Evolutionary conservation across 2,888 invertebrate genomes (phyloP).

Genomic region (Drosophila koepferae): DNA sequence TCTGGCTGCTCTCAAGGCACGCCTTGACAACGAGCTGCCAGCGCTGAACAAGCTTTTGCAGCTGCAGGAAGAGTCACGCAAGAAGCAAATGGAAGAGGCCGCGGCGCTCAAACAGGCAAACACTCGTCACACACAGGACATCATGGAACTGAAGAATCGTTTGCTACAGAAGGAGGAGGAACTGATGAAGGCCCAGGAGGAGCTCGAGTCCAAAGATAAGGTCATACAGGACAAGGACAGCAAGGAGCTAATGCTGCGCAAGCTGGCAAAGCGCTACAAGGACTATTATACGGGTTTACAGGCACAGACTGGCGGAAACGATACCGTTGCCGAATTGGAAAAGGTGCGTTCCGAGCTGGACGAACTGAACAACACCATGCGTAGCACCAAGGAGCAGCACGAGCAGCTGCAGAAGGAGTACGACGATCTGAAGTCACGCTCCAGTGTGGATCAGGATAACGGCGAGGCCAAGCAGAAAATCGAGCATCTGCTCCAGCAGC

Average conservation of each 20-base stretch:
- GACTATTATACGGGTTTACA: conserved; percentile 91
- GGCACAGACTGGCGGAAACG: conserved; percentile 71
- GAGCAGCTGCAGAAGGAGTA: conserved; percentile 85
- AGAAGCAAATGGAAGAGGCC: conserved; percentile 88
- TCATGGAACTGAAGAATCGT: conserved; percentile 88
- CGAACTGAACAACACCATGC: conserved; percentile 85
- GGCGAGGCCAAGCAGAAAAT: conserved; percentile 88
- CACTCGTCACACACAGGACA: conserved; percentile 87
- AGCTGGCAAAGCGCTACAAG: conserved; percentile 97
- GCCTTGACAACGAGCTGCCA: conserved; percentile 89
- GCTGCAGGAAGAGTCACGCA: conserved; percentile 88
- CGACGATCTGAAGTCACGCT: conserved; percentile 89
- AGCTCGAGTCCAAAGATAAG: conserved; percentile 89
- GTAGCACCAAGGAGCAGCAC: conserved; percentile 52
- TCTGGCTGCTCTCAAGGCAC: conserved; percentile 87
- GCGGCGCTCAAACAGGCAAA: conserved; percentile 87
- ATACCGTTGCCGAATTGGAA: conserved; percentile 83
- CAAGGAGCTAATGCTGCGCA: conserved; percentile 91
- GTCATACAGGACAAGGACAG: conserved; percentile 89
- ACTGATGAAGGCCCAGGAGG: conserved; percentile 88
- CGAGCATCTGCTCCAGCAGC: conserved; percentile 86
- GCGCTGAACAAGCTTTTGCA: conserved; percentile 88
- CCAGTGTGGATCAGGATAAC: conserved; percentile 87
- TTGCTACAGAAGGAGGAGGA: conserved; percentile 87
- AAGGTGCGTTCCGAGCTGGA: conserved; percentile 86